Conservation (phyloP, 2,113 vertebrate genomes). For the Equus quagga region DNA sequence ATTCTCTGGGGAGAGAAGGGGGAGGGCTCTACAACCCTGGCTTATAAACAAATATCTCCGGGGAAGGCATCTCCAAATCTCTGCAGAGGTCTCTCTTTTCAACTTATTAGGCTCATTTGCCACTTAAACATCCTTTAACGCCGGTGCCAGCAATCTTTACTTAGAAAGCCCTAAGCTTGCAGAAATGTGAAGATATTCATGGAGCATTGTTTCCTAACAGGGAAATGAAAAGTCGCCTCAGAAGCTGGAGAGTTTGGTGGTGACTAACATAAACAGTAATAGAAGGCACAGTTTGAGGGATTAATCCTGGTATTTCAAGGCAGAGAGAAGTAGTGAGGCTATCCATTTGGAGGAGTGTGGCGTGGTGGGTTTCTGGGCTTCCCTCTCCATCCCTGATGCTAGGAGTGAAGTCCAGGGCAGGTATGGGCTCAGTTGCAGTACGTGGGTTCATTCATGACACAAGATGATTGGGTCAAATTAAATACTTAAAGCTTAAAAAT, state of each 20-base stretch:
- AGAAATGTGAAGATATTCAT: neutral
- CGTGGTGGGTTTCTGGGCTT: neutral
- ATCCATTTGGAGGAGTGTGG: rapidly evolving
- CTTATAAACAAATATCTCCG: neutral
- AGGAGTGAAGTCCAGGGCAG: neutral
- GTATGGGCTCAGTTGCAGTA: neutral
- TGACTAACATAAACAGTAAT: too few relatives aligned
- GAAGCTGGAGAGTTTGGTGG: neutral
- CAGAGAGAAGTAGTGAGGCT: neutral
- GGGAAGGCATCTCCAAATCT: neutral
- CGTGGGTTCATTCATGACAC: neutral
- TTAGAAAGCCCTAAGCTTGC: neutral
- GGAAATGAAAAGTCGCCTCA: neutral
- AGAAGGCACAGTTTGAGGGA: rapidly evolving
- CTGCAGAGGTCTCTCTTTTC: neutral
- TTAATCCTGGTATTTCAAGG: neutral
- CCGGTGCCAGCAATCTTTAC: neutral
- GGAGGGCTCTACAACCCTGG: neutral
- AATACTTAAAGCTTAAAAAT: neutral
- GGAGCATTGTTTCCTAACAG: neutral
- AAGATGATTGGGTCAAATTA: neutral
- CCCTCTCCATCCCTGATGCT: neutral
- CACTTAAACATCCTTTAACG: neutral
- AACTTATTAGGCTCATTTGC: neutral
- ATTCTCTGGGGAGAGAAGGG: neutral